Conservation (phyloP, 2,888 invertebrate genomes). For the Sesamia inferens region DNA sequence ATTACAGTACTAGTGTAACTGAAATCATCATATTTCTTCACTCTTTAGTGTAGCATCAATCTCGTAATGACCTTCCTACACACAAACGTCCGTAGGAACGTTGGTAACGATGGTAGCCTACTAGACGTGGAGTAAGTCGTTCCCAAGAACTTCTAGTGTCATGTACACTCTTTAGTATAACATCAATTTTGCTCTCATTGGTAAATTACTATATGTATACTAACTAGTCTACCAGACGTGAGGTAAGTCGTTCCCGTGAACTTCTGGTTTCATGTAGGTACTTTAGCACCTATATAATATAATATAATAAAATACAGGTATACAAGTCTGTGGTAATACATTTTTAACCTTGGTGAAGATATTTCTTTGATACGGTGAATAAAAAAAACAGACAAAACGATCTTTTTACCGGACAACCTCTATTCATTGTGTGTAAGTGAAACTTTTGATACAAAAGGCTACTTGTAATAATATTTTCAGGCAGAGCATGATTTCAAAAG, state of each 20-base stretch:
- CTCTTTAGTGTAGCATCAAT: too few species aligned
- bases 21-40: background rate
- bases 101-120: constrained; percentile 20
- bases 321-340: background rate
- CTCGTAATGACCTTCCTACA: too few species aligned
- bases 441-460: background rate
- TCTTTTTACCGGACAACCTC: too few species aligned
- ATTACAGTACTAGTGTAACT: background rate
- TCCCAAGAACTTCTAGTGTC: too few species aligned
- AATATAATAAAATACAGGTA: too few species aligned
- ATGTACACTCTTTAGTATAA: too few species aligned
- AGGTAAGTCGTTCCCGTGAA: background rate
- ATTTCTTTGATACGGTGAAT: background rate
- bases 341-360: background rate
- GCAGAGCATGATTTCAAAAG: background rate
- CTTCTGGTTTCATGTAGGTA: background rate
- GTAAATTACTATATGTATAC: too few species aligned
- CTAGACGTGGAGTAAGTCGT: background rate
- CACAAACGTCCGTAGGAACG: background rate
- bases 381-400: background rate
- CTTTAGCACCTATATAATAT: background rate
- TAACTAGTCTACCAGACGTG: too few species aligned
- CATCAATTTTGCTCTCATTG: too few species aligned
- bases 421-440: background rate
- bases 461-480: background rate